Conservation (phyloP, 2,113 vertebrate genomes). For the Craseonycteris thonglongyai region DNA sequence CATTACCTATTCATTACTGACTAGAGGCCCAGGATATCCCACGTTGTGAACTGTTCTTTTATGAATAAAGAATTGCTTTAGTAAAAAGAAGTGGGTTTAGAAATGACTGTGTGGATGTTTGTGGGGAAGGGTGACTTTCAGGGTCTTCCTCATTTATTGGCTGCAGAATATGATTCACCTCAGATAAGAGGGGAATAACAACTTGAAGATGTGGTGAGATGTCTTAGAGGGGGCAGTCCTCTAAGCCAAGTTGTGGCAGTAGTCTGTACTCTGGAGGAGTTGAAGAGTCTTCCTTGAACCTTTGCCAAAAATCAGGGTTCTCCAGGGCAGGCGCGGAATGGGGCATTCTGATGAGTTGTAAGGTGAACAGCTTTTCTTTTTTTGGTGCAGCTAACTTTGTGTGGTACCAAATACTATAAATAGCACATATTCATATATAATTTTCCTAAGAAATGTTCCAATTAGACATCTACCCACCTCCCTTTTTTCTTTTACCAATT, state of each 20-base stretch:
- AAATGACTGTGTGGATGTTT: not conserved
- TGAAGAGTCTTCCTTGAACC: not conserved
- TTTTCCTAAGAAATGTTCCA: not conserved
- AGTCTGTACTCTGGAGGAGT: rapidly evolving
- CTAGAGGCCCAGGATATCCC: not conserved
- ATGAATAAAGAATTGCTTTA: not conserved
- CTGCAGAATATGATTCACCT: not conserved
- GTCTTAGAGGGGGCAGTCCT: not conserved
- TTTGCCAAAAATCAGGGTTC: not conserved
- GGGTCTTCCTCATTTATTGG: not conserved
- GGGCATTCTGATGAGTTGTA: not conserved
- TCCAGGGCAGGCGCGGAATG: not conserved
- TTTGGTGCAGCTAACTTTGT: not conserved
- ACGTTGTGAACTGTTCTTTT: not conserved
- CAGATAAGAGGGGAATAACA: not conserved
- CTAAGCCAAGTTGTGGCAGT: not conserved
- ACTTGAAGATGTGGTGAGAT: too few species aligned
- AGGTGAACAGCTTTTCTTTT: not conserved
- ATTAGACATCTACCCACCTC: not conserved
- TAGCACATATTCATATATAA: not conserved
- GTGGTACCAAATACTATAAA: not conserved
- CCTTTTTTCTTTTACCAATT: not conserved
- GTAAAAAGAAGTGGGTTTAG: not conserved
- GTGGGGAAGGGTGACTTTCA: not conserved
- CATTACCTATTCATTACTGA: not conserved